phyloP scores from a whole-genome alignment of 2,113 vertebrate genomes.

The Oryzias melastigma region DNA sequence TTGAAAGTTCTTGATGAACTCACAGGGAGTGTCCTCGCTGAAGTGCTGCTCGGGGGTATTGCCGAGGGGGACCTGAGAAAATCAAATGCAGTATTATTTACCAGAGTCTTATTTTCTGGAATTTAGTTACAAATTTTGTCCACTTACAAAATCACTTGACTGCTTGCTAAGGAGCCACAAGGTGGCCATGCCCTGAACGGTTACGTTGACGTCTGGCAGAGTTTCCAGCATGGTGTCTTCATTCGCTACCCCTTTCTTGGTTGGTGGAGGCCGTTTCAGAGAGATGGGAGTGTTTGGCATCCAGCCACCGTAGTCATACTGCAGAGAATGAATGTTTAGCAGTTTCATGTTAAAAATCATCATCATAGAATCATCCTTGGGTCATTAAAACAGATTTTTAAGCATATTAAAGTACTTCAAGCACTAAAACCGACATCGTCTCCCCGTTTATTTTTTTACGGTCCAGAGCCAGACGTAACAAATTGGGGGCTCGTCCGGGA shows the following conservation, averaged over 20 bases:
- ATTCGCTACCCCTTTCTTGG: conserved; percentile 44
- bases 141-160: conserved; percentile 64
- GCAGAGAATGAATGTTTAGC: background rate
- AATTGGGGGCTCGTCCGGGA: conserved; percentile 73
- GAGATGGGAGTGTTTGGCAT: conserved; percentile 66
- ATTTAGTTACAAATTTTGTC: background rate
- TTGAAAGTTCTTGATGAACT: conserved; percentile 40
- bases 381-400: too few species aligned
- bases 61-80: conserved; percentile 44
- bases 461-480: too few species aligned
- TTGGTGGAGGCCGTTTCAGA: conserved; percentile 59
- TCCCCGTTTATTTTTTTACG: too few species aligned
- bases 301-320: conserved; percentile 67
- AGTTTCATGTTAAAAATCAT: background rate
- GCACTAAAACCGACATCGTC: too few species aligned
- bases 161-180: conserved; percentile 58
- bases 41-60: conserved; percentile 39
- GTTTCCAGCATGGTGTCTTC: conserved; percentile 46
- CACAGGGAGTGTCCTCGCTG: conserved; percentile 24
- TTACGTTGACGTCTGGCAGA: conserved; percentile 43
- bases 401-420: too few species aligned
- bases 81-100: conserved; percentile 9
- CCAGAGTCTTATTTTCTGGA: background rate
- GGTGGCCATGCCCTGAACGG: conserved; percentile 40
- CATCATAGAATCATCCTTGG: too few species aligned